Evolutionary conservation across 2,888 invertebrate species (phyloP).

Genomic region (Pyrochroa serraticornis): DNA sequence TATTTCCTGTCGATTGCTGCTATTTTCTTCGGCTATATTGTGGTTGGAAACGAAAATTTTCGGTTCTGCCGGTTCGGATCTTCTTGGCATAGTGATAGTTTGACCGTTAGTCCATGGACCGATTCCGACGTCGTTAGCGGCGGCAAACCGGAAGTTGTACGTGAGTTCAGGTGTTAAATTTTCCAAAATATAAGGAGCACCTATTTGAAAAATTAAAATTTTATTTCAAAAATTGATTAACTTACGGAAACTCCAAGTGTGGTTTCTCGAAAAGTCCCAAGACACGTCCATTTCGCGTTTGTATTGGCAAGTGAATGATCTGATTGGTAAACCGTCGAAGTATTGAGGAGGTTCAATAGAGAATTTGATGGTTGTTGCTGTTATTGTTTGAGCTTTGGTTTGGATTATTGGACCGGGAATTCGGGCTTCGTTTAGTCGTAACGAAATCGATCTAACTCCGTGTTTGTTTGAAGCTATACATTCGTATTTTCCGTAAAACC

Average conservation of each 20-base stretch:
- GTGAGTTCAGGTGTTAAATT: slow-evolving; percentile 75
- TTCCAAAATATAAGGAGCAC: slow-evolving; percentile 81
- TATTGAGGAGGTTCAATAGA: slow-evolving; percentile 76
- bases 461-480: slow-evolving; percentile 81
- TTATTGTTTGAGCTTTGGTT: slow-evolving; percentile 71
- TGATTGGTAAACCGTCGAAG: slow-evolving; percentile 76
- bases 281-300: slow-evolving; percentile 68
- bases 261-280: slow-evolving; percentile 73
- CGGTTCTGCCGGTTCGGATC: slow-evolving; percentile 78
- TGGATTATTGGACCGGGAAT: slow-evolving; percentile 71
- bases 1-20: slow-evolving; percentile 58
- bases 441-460: slow-evolving; percentile 71
- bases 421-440: slow-evolving; percentile 76
- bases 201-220: slow-evolving; percentile 50
- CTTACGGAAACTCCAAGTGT: slow-evolving; percentile 77
- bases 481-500: slow-evolving; percentile 76
- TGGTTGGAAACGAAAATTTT: slow-evolving; percentile 62
- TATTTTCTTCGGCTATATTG: slow-evolving; percentile 50
- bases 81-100: slow-evolving; percentile 73
- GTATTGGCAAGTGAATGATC: slow-evolving; percentile 77
- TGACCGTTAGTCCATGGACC: slow-evolving; percentile 66
- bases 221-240: slow-evolving; percentile 8
- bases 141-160: slow-evolving; percentile 85
- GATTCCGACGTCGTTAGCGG: slow-evolving; percentile 81
- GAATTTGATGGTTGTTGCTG: slow-evolving; percentile 86